A percentile compares a stretch with the other conserved stretches of the same genome.
Evolutionary conservation across 2,888 invertebrate species (phyloP).

Genomic region (Silvanus unidentatus): DNA sequence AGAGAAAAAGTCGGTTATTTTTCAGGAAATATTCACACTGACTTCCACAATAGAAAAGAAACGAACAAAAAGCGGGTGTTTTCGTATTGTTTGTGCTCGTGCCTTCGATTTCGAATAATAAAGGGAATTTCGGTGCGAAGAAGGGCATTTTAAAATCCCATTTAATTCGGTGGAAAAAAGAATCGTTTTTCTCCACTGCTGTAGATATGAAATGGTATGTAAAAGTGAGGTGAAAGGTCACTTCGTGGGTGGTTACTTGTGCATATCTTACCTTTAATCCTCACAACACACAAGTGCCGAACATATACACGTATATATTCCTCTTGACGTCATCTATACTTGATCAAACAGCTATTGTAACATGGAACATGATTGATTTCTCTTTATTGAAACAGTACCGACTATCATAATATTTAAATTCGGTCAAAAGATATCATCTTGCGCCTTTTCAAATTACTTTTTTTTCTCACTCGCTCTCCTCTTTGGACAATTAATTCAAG

Average conservation of each 20-base stretch:
- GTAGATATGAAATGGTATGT: too few relatives aligned
- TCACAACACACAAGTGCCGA: too few relatives aligned
- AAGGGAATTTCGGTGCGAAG: not conserved
- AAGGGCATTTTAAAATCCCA: too few relatives aligned
- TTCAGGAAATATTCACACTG: slow-evolving; percentile 24
- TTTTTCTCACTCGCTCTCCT: too few relatives aligned
- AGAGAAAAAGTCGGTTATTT: slow-evolving; percentile 24
- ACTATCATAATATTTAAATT: slow-evolving; percentile 26
- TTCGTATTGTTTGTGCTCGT: slow-evolving; percentile 26
- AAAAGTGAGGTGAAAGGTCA: slow-evolving; percentile 19
- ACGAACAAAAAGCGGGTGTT: slow-evolving; percentile 4
- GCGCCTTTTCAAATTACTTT: too few relatives aligned
- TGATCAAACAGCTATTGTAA: slow-evolving; percentile 26
- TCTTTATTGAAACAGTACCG: slow-evolving; percentile 11
- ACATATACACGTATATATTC: too few relatives aligned
- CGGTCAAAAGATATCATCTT: slow-evolving; percentile 17
- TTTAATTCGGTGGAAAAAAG: too few relatives aligned
- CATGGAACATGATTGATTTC: slow-evolving; percentile 23
- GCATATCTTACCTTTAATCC: too few relatives aligned
- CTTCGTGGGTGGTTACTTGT: slow-evolving; percentile 22
- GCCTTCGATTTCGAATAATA: slow-evolving; percentile 28
- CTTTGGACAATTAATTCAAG: too few relatives aligned
- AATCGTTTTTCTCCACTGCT: too few relatives aligned
- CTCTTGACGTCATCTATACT: slow-evolving; percentile 22
- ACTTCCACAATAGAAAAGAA: not conserved